Conservation (phyloP, 2,113 vertebrate species). For the Clupea harengus region DNA sequence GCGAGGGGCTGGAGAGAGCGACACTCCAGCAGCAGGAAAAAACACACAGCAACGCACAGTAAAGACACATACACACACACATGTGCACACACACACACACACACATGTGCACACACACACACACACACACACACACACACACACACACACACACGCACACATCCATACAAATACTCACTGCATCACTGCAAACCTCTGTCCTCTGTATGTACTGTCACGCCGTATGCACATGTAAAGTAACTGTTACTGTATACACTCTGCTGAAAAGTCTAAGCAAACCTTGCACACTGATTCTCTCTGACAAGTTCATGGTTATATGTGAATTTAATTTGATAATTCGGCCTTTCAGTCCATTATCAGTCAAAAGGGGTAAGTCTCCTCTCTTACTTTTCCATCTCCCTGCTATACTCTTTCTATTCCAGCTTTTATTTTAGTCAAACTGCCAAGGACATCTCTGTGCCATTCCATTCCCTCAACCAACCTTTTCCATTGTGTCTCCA, state of each 20-base stretch:
- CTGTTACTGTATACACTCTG: too few species aligned
- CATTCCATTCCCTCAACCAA: constrained; percentile 30
- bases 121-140: background rate
- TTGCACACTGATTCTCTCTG: too few species aligned
- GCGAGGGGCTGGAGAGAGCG: background rate
- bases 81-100: background rate
- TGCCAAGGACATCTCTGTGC: constrained; percentile 45
- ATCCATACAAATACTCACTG: too few species aligned
- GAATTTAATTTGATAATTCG: too few species aligned
- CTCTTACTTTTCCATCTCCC: constrained; percentile 44
- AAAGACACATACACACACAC: background rate
- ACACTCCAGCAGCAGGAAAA: background rate
- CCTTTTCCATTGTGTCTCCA: constrained; percentile 42
- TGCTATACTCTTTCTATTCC: background rate
- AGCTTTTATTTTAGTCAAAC: constrained; percentile 10
- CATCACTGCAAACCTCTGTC: too few species aligned
- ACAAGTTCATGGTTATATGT: too few species aligned
- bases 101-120: constrained; percentile 2
- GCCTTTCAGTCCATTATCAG: too few species aligned
- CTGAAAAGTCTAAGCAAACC: too few species aligned
- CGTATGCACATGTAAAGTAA: too few species aligned
- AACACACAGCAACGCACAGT: background rate
- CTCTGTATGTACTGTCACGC: too few species aligned
- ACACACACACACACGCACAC: too few species aligned
- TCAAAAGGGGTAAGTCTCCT: background rate